Percentiles rank a stretch among this genome's conserved stretches.
Conservation (phyloP, 92 coral and sea anemone genomes). For the Phymanthus crucifer region DNA sequence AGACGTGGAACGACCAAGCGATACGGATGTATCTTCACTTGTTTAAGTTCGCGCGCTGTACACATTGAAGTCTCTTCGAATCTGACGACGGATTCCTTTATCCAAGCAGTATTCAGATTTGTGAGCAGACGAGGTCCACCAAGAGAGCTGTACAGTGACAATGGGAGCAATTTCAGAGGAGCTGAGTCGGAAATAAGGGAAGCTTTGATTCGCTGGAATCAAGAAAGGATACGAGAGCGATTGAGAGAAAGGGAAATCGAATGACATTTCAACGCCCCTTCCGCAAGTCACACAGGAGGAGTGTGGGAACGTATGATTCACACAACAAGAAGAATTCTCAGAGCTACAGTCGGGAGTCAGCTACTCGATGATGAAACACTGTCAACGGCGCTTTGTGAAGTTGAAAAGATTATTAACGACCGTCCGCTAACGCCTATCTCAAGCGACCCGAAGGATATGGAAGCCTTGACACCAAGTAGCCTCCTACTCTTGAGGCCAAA, state of each 20-base stretch:
- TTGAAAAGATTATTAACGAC: slow-evolving; percentile 1
- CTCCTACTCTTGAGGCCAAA: slow-evolving; percentile 16
- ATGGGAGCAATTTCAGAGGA: background rate
- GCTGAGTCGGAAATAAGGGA: background rate
- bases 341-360: background rate
- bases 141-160: background rate
- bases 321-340: background rate
- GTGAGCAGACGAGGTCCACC: slow-evolving; percentile 7
- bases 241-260: too few relatives aligned
- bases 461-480: slow-evolving; percentile 17
- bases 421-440: slow-evolving; percentile 15
- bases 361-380: background rate
- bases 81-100: slow-evolving; percentile 2
- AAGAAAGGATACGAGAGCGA: too few relatives aligned
- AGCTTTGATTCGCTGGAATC: background rate
- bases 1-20: slow-evolving; percentile 41
- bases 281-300: too few relatives aligned
- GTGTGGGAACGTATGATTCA: background rate
- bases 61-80: background rate
- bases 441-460: slow-evolving; percentile 17
- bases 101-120: slow-evolving; percentile 31
- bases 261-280: too few relatives aligned
- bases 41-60: background rate
- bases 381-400: background rate
- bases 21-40: slow-evolving; percentile 39